A percentile compares a stretch with the other conserved stretches of the same genome.
These are phyloP conservation scores for Leucoraja erinaceus DNA, from an alignment of 2,113 vertebrate species.

Conservation along the genomic window DNA sequence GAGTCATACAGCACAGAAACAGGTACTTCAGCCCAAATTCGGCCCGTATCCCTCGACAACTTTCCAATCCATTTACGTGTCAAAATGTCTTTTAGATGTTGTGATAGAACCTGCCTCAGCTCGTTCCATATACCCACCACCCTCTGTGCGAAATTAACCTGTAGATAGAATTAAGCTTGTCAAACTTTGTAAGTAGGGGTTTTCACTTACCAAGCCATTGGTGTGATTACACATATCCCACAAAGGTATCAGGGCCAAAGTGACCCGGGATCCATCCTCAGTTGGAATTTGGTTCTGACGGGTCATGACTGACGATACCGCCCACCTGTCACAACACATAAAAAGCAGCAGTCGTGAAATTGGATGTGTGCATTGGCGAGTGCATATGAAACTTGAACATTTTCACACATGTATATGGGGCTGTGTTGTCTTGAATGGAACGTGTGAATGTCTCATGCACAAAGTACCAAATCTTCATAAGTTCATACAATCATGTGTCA, in stretches of 20 bases:
- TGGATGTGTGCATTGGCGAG: background rate
- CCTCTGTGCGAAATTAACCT: too few relatives aligned
- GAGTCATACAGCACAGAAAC: too few relatives aligned
- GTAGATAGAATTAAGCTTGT: background rate
- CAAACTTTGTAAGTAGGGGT: background rate
- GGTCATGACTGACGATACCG: conserved; percentile 95
- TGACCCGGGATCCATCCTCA: conserved; percentile 87
- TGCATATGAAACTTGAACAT: too few relatives aligned
- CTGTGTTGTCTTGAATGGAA: background rate
- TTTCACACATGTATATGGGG: background rate
- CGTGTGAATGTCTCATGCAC: background rate
- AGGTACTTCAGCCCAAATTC: too few relatives aligned
- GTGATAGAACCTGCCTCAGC: too few relatives aligned
- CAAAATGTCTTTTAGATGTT: too few relatives aligned
- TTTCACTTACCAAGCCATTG: conserved; percentile 79
- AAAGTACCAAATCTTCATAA: background rate
- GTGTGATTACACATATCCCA: conserved; percentile 99
- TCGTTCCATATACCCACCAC: too few relatives aligned
- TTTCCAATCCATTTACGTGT: too few relatives aligned
- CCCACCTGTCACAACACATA: conserved; percentile 70
- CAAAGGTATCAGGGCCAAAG: conserved; percentile 87
- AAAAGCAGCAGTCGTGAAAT: background rate
- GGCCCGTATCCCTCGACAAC: too few relatives aligned
- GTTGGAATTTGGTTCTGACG: conserved; percentile 97
- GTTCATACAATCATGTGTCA: too few relatives aligned